These are phyloP conservation scores for Chloroceryle inda DNA, from an alignment of 2,797 vertebrate genomes.

Conservation along the genomic window DNA sequence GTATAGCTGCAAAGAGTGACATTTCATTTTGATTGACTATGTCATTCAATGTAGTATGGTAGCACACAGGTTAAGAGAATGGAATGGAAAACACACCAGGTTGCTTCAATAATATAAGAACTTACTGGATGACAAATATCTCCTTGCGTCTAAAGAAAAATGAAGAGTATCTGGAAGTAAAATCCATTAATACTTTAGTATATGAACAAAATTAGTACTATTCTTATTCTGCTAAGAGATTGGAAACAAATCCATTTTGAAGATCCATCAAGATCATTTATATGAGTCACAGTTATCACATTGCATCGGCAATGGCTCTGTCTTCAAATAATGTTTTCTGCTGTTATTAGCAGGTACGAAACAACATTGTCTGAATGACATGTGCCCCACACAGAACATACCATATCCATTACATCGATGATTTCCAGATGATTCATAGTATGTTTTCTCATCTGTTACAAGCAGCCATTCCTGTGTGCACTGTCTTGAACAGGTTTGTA, in stretches of 20 bases:
- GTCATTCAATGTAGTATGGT: background rate
- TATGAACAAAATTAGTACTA: background rate
- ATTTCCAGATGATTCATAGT: slow-evolving; percentile 40
- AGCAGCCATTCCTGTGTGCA: background rate
- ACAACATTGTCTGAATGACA: background rate
- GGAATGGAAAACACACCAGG: slow-evolving; percentile 70
- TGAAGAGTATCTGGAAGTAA: slow-evolving; percentile 96
- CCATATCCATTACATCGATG: background rate
- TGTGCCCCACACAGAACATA: background rate
- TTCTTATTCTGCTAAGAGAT: slow-evolving; percentile 5
- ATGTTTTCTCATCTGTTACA: slow-evolving; percentile 53
- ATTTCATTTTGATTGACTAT: background rate
- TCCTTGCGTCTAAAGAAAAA: slow-evolving; percentile 99
- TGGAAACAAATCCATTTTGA: background rate
- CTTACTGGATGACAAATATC: slow-evolving; percentile 99
- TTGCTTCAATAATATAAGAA: slow-evolving; percentile 71
- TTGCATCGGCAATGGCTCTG: background rate
- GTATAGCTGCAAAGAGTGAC: background rate
- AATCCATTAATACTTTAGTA: slow-evolving; percentile 81
- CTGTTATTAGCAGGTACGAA: background rate
- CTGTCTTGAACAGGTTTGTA: slow-evolving; percentile 33
- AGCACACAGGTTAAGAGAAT: slow-evolving; percentile 72
- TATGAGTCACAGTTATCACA: background rate
- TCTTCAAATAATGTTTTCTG: background rate
- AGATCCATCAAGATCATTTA: background rate